These are phyloP conservation scores for Ochotona curzoniae DNA, from an alignment of 2,113 vertebrate genomes.

Conservation along the genomic window DNA sequence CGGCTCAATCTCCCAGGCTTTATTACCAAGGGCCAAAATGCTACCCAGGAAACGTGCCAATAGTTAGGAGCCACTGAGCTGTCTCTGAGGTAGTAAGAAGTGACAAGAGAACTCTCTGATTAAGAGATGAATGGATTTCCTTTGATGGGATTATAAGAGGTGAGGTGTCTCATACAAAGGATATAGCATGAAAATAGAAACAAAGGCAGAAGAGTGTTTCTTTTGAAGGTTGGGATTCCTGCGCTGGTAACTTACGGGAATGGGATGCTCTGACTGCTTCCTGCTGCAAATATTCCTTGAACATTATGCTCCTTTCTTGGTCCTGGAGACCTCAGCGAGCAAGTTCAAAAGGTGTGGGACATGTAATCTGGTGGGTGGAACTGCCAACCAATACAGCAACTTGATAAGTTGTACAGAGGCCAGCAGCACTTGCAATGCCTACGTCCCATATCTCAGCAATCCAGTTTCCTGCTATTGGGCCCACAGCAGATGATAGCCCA, in stretches of 20 bases:
- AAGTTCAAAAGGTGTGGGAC: neutral
- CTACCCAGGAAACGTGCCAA: neutral
- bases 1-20: neutral
- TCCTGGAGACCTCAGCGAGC: neutral
- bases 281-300: neutral
- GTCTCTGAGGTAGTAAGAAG: neutral
- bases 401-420: neutral
- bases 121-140: neutral
- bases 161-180: conserved; percentile 17
- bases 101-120: neutral
- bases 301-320: neutral
- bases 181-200: neutral
- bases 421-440: too few relatives aligned
- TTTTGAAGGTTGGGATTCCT: conserved; percentile 28
- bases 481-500: too few relatives aligned
- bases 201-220: neutral
- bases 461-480: too few relatives aligned
- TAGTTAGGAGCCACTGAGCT: neutral
- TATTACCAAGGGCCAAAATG: conserved; percentile 16
- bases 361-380: neutral
- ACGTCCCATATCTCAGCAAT: too few relatives aligned
- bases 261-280: neutral
- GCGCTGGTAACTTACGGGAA: neutral
- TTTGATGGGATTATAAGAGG: neutral
- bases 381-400: neutral